Percentiles rank a stretch among this genome's conserved stretches.
phyloP scores from a whole-genome alignment of 2,113 vertebrate species.

The Pardalotus punctatus region DNA sequence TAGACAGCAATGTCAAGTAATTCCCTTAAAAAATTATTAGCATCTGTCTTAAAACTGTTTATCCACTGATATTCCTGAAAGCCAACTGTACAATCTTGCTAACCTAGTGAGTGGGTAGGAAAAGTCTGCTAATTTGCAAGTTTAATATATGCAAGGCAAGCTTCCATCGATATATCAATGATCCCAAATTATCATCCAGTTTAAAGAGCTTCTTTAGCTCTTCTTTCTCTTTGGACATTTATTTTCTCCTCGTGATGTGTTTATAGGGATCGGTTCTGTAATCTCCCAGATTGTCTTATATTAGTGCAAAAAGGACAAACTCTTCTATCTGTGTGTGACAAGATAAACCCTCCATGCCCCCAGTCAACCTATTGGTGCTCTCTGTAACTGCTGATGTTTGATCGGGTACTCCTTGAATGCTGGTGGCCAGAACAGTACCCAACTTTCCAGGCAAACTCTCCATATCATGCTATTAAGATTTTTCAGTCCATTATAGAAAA shows the following conservation, averaged over 20 bases:
- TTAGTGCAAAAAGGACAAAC: background rate
- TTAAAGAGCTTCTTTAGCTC: background rate
- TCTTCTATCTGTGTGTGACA: background rate
- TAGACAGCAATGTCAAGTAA: background rate
- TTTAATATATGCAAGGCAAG: background rate
- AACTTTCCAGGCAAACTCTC: background rate
- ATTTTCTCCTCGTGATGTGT: background rate
- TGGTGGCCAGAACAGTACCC: background rate
- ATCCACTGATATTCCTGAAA: background rate
- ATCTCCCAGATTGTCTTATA: background rate
- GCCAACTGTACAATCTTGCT: background rate
- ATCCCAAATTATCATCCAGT: background rate
- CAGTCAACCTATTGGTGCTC: background rate
- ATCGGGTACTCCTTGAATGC: background rate
- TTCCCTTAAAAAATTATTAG: background rate
- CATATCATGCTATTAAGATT: background rate
- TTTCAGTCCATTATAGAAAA: background rate
- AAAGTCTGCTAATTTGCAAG: background rate
- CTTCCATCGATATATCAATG: background rate
- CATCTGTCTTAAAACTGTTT: background rate
- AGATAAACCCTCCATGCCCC: background rate
- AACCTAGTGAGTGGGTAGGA: background rate
- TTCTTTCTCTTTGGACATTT: background rate
- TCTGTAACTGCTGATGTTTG: background rate
- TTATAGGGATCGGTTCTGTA: background rate